Conservation (phyloP, 2,888 invertebrate species). For the Andrena marginata region DNA sequence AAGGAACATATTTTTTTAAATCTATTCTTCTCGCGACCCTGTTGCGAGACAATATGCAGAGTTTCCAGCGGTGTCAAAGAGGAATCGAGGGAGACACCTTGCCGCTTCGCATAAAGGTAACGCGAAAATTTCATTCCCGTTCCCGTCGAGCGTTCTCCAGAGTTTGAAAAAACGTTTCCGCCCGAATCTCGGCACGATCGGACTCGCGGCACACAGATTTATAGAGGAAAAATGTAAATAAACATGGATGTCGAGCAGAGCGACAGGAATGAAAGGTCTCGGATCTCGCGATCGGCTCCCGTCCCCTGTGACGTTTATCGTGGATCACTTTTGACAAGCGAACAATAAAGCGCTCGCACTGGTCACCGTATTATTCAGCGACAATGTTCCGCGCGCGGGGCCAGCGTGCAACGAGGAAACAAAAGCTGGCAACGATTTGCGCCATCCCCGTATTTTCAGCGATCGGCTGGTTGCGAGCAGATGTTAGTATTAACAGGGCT, state of each 20-base stretch:
- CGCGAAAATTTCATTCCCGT: background rate
- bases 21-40: background rate
- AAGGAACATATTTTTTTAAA: background rate
- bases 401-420: slow-evolving; percentile 2
- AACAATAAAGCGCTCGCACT: slow-evolving; percentile 21
- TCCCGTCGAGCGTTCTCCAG: background rate
- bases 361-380: slow-evolving; percentile 3
- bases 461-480: slow-evolving; percentile 28
- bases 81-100: too few relatives aligned
- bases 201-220: too few relatives aligned
- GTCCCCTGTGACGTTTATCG: slow-evolving; percentile 30
- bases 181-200: background rate
- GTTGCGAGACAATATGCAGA: too few relatives aligned
- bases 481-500: slow-evolving; percentile 51
- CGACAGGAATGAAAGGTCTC: background rate
- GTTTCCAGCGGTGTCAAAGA: too few relatives aligned
- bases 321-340: slow-evolving; percentile 29
- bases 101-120: too few relatives aligned
- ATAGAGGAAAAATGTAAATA: slow-evolving; percentile 15
- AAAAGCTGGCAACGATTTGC: slow-evolving; percentile 30
- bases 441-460: background rate
- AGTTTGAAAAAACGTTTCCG: background rate
- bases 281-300: background rate
- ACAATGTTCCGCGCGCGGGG: background rate
- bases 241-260: background rate